A percentile compares a stretch with the other conserved stretches of the same genome.
phyloP scores from a whole-genome alignment of 2,888 invertebrate species.

The Acronicta psi region DNA sequence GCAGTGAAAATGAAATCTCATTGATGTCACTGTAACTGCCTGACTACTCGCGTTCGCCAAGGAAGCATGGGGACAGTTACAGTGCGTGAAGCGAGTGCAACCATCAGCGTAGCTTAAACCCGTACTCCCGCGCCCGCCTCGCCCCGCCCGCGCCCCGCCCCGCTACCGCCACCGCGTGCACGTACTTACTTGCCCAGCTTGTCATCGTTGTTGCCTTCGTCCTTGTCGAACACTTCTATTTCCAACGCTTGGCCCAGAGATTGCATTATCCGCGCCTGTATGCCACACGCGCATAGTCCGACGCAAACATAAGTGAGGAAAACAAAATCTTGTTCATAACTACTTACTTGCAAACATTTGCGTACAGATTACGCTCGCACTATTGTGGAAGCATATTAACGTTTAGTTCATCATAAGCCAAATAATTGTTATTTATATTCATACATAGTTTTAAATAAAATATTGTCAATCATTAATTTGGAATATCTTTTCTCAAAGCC shows the following conservation, averaged over 20 bases:
- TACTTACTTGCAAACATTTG: slow-evolving; percentile 52
- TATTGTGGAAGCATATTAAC: slow-evolving; percentile 26
- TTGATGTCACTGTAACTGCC: slow-evolving; percentile 39
- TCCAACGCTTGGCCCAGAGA: slow-evolving; percentile 92
- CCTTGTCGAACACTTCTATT: slow-evolving; percentile 95
- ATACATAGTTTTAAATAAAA: no score
- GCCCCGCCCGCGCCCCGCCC: background rate
- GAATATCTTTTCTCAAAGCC: background rate
- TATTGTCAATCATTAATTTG: no score
- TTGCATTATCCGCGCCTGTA: slow-evolving; percentile 89
- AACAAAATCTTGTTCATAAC: slow-evolving; percentile 83
- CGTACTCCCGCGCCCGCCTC: slow-evolving; percentile 18
- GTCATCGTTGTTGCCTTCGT: slow-evolving; percentile 95
- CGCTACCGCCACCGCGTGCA: slow-evolving; percentile 52
- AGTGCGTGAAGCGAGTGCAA: slow-evolving; percentile 61
- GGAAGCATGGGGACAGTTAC: slow-evolving; percentile 47
- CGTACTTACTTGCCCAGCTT: slow-evolving; percentile 94
- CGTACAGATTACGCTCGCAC: slow-evolving; percentile 37
- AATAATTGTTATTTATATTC: no score
- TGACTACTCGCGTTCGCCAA: slow-evolving; percentile 27
- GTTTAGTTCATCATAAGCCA: no score
- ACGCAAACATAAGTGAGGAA: slow-evolving; percentile 86
- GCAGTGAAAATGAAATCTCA: background rate
- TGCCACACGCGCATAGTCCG: slow-evolving; percentile 79
- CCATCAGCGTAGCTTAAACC: slow-evolving; percentile 51